Conservation (phyloP, 2,797 vertebrate species). For the Nannoperca australis region DNA sequence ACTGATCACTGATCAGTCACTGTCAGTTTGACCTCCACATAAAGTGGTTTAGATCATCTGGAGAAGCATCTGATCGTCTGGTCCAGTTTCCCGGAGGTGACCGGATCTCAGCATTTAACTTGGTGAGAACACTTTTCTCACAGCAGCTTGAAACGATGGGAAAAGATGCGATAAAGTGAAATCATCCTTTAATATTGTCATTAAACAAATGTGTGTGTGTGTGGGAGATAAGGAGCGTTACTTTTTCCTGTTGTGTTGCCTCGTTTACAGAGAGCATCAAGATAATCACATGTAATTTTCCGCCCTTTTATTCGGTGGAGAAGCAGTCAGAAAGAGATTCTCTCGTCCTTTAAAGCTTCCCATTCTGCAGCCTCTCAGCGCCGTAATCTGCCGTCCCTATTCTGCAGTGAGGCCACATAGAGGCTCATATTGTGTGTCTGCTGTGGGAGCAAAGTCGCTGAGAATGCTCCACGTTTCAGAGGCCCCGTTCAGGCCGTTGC, state of each 20-base stretch:
- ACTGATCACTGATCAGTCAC: background rate
- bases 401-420: slow-evolving; percentile 63
- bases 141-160: background rate
- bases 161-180: background rate
- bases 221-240: slow-evolving; percentile 42
- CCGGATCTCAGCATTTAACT: background rate
- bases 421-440: slow-evolving; percentile 77
- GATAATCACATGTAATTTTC: slow-evolving; percentile 80
- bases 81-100: background rate
- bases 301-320: slow-evolving; percentile 57
- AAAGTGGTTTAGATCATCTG: background rate
- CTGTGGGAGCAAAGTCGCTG: slow-evolving; percentile 80
- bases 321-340: slow-evolving; percentile 61
- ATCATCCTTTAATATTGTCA: background rate
- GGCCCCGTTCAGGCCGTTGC: slow-evolving; percentile 47
- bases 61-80: background rate
- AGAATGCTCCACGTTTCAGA: slow-evolving; percentile 75
- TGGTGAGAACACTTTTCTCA: background rate
- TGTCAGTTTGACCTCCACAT: background rate
- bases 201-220: slow-evolving; percentile 24
- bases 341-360: slow-evolving; percentile 69
- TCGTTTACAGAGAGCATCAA: slow-evolving; percentile 47
- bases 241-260: slow-evolving; percentile 45
- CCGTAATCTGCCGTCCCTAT: slow-evolving; percentile 69
- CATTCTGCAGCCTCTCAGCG: slow-evolving; percentile 81